Evolutionary conservation across 2,797 vertebrate species (phyloP).

Genomic region (Manis pentadactyla): DNA sequence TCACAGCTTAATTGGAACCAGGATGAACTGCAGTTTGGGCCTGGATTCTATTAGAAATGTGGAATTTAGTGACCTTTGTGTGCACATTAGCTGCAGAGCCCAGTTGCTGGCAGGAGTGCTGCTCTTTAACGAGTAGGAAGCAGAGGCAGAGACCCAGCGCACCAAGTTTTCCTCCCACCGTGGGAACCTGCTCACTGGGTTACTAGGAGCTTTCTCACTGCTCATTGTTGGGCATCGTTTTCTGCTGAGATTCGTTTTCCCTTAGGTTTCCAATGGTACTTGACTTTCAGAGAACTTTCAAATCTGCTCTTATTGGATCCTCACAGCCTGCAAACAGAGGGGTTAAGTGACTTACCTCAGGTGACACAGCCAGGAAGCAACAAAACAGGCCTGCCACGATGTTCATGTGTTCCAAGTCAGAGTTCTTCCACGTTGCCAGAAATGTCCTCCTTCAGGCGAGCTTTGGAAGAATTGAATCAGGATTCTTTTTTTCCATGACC

Average conservation of each 20-base stretch:
- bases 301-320: background rate
- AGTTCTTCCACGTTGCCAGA: background rate
- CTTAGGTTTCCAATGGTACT: background rate
- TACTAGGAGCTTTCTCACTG: background rate
- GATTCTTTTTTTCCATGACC: background rate
- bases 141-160: background rate
- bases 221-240: background rate
- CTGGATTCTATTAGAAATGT: background rate
- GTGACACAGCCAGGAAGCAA: background rate
- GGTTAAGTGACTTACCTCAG: background rate
- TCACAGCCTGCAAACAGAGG: background rate
- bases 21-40: background rate
- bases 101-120: background rate
- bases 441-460: background rate
- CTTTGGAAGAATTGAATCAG: background rate
- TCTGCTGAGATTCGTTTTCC: background rate
- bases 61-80: background rate
- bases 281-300: background rate
- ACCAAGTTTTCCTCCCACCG: background rate
- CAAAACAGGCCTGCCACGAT: background rate
- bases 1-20: background rate
- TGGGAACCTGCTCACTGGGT: background rate
- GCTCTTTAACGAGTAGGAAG: background rate
- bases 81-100: accelerated
- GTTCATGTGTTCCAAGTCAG: background rate